These are phyloP conservation scores for Zaprionus ornatus DNA, from an alignment of 1,140 invertebrate species.

Conservation along the genomic window DNA sequence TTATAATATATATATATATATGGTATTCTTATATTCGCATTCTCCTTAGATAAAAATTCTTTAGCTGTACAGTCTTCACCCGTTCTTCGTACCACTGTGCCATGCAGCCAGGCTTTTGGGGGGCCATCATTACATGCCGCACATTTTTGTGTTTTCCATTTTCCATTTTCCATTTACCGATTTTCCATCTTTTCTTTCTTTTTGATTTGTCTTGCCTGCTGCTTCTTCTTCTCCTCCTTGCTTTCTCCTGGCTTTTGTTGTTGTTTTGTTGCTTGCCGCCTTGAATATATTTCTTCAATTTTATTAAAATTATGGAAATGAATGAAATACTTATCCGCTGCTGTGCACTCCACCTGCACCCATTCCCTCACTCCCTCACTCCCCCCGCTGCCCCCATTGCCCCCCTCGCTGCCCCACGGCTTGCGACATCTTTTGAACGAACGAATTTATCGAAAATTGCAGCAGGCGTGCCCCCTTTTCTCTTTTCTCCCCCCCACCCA, in stretches of 20 bases:
- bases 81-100: conserved; percentile 19
- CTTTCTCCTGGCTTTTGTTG: conserved; percentile 32
- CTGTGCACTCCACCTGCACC: background rate
- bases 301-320: conserved; percentile 83
- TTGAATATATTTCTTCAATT: conserved; percentile 82
- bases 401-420: conserved; percentile 4
- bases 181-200: conserved; percentile 12
- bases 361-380: background rate
- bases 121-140: conserved; percentile 43
- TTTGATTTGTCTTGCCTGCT: conserved; percentile 9
- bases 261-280: conserved; percentile 45
- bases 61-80: background rate
- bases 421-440: conserved; percentile 58
- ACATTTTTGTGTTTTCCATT: conserved; percentile 55
- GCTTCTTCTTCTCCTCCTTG: conserved; percentile 9
- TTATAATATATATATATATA: too few species aligned
- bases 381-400: background rate
- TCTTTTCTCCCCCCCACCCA: background rate
- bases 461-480: conserved; percentile 35
- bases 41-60: background rate
- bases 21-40: background rate
- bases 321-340: conserved; percentile 68
- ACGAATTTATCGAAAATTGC: conserved; percentile 79
- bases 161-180: conserved; percentile 53
- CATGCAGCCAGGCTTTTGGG: background rate